A percentile compares a stretch with the other conserved stretches of the same genome.
Conservation (phyloP, 2,113 vertebrate genomes). For the Urocitellus parryii region DNA sequence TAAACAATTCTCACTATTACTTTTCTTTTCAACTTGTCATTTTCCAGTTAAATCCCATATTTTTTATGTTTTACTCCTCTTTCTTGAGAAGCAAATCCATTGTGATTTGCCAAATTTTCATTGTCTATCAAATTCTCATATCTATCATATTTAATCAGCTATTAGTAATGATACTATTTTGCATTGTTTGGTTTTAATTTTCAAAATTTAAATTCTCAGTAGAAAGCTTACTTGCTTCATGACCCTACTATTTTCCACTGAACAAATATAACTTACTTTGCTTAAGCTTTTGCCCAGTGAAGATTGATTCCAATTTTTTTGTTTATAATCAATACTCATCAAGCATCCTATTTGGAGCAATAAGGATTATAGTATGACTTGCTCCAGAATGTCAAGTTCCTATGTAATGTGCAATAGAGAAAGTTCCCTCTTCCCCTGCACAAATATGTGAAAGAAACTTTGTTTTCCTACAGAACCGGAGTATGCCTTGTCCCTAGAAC, state of each 20-base stretch:
- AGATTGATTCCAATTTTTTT: neutral
- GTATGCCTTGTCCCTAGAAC: neutral
- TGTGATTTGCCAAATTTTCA: neutral
- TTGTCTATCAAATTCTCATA: neutral
- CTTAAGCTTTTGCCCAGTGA: neutral
- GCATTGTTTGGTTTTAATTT: neutral
- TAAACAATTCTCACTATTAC: neutral
- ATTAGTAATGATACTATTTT: neutral
- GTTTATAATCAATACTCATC: neutral
- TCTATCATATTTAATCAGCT: neutral
- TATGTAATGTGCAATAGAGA: neutral
- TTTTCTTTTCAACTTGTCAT: neutral
- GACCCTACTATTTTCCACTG: neutral
- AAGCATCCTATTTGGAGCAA: neutral
- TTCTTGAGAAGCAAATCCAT: neutral
- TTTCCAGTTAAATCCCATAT: neutral
- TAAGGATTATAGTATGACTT: neutral
- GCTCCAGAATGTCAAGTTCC: neutral
- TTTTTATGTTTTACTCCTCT: neutral
- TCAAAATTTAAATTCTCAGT: conserved; percentile 21
- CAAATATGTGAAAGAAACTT: neutral
- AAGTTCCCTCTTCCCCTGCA: neutral
- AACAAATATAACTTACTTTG: neutral
- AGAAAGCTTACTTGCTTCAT: neutral
- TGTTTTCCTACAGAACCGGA: neutral